phyloP scores from a whole-genome alignment of 2,888 invertebrate species.

The Xylota sylvarum region DNA sequence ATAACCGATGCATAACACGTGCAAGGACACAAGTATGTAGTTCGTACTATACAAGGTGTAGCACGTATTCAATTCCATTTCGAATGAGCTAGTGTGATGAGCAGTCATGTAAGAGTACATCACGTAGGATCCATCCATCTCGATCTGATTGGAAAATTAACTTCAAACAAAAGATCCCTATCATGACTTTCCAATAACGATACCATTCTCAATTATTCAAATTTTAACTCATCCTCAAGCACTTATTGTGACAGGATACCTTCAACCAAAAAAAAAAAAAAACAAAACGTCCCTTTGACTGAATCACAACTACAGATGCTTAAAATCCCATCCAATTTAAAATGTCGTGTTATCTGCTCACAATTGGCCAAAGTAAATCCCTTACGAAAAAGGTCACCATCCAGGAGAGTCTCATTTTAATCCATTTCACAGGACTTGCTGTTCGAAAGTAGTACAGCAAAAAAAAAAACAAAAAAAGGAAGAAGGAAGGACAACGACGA shows the following conservation, averaged over 20 bases:
- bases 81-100: too few relatives aligned
- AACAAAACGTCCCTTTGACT: slow-evolving; percentile 21
- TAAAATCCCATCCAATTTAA: slow-evolving; percentile 26
- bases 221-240: slow-evolving; percentile 11
- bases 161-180: background rate
- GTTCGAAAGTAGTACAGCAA: background rate
- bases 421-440: slow-evolving; percentile 15
- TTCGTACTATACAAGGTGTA: too few relatives aligned
- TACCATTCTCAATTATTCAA: slow-evolving; percentile 14
- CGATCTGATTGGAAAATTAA: slow-evolving; percentile 7
- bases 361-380: slow-evolving; percentile 35
- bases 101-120: too few relatives aligned
- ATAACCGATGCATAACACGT: too few relatives aligned
- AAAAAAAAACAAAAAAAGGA: background rate
- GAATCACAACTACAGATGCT: slow-evolving; percentile 24
- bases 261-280: background rate
- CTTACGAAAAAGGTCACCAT: slow-evolving; percentile 17
- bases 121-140: background rate
- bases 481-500: background rate
- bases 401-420: slow-evolving; percentile 1
- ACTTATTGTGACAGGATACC: slow-evolving; percentile 18
- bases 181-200: background rate
- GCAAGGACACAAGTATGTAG: too few relatives aligned
- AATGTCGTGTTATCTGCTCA: slow-evolving; percentile 15
- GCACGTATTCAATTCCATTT: too few relatives aligned